Evolutionary conservation across 2,888 invertebrate species (phyloP).

Genomic region (Euclidia mi): DNA sequence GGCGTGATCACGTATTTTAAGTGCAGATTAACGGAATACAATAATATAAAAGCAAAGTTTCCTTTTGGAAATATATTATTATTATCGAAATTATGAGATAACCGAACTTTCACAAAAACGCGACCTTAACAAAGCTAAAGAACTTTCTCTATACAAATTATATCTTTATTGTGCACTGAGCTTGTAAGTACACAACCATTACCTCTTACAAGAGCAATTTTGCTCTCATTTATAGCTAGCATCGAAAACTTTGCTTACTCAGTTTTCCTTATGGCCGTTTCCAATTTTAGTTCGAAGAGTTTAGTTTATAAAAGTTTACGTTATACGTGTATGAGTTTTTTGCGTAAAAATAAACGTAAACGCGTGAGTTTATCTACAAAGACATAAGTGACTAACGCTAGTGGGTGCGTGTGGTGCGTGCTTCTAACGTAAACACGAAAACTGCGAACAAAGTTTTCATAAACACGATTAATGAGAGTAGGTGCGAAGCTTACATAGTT

Average conservation of each 20-base stretch:
- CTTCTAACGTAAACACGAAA: slow-evolving; percentile 76
- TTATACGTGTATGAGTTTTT: slow-evolving; percentile 2
- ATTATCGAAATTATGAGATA: slow-evolving; percentile 8
- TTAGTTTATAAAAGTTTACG: not conserved
- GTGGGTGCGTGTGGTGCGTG: slow-evolving; percentile 75
- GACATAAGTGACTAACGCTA: slow-evolving; percentile 41
- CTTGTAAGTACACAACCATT: slow-evolving; percentile 16
- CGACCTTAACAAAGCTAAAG: slow-evolving; percentile 15
- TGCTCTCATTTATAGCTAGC: slow-evolving; percentile 18
- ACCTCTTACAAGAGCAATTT: slow-evolving; percentile 9
- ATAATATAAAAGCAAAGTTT: too few relatives aligned
- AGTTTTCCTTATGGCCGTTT: not conserved
- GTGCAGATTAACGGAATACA: too few relatives aligned
- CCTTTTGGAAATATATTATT: not conserved
- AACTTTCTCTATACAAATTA: slow-evolving; percentile 29
- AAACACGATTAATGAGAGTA: slow-evolving; percentile 68
- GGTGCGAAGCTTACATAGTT: slow-evolving; percentile 55
- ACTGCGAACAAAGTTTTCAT: slow-evolving; percentile 69
- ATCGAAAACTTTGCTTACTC: slow-evolving; percentile 11
- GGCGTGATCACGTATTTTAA: too few relatives aligned
- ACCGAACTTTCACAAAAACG: slow-evolving; percentile 37
- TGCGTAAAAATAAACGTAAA: slow-evolving; percentile 28
- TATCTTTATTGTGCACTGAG: slow-evolving; percentile 18
- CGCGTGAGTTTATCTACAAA: slow-evolving; percentile 46
- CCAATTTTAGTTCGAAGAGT: too few relatives aligned